phyloP scores from a whole-genome alignment of 2,797 vertebrate genomes.

The Acipenser ruthenus region DNA sequence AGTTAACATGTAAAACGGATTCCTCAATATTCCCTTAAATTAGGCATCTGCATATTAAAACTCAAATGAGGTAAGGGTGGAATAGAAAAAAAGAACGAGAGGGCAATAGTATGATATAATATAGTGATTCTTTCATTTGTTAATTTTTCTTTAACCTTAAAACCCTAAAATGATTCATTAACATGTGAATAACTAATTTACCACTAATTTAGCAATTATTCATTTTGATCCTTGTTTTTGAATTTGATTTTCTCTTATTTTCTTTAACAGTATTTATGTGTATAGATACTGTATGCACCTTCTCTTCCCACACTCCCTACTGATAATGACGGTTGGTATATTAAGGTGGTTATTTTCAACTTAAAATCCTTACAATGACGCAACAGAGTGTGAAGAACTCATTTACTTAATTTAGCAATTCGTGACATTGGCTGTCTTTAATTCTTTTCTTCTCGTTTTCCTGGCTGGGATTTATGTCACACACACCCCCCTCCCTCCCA shows the following conservation, averaged over 20 bases:
- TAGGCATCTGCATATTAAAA: constrained; percentile 66
- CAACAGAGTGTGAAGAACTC: constrained; percentile 68
- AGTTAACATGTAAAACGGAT: constrained; percentile 70
- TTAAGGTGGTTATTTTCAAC: not conserved
- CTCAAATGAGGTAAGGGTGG: constrained; percentile 51
- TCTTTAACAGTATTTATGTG: too few species aligned
- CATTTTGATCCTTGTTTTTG: too few species aligned
- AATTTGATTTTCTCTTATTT: too few species aligned
- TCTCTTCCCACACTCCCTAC: too few species aligned
- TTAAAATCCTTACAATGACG: constrained; percentile 40
- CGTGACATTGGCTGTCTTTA: constrained; percentile 67
- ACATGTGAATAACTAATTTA: constrained; percentile 8
- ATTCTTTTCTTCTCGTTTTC: constrained; percentile 67
- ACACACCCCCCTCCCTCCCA: not conserved
- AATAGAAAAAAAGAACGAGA: constrained; percentile 43
- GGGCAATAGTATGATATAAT: not conserved
- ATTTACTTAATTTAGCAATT: constrained; percentile 59
- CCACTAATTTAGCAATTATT: constrained; percentile 15
- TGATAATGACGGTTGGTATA: too few species aligned
- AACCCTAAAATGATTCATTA: constrained; percentile 3
- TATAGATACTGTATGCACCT: too few species aligned
- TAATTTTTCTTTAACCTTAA: constrained; percentile 8
- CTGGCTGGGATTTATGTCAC: constrained; percentile 30
- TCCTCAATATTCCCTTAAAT: constrained; percentile 67
- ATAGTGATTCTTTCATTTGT: not conserved